Evolutionary conservation across 2,113 vertebrate species (phyloP).

Genomic region (Oreochromis aureus): DNA sequence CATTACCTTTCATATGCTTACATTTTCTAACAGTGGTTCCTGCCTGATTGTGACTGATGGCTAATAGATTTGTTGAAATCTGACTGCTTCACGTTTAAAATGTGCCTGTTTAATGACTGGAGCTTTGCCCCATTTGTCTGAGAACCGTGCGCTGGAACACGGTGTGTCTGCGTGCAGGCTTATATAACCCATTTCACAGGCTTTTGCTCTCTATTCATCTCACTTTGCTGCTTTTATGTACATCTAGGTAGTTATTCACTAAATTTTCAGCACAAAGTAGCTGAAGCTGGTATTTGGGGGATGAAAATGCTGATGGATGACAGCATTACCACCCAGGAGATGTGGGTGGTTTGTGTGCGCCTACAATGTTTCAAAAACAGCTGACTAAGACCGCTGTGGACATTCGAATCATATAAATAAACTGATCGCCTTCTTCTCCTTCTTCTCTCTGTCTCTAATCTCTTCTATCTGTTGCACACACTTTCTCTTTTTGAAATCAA

Average conservation of each 20-base stretch:
- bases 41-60: neutral
- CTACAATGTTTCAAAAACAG: neutral
- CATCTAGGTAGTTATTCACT: neutral
- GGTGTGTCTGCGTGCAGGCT: neutral
- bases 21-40: neutral
- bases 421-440: neutral
- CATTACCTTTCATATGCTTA: neutral
- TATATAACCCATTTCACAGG: constrained; percentile 25
- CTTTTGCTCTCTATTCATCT: neutral
- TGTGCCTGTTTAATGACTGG: constrained; percentile 1
- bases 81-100: neutral
- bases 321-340: neutral
- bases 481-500: constrained; percentile 34
- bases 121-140: constrained; percentile 25
- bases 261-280: neutral
- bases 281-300: neutral
- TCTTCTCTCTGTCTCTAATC: neutral
- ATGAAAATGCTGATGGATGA: constrained; percentile 1
- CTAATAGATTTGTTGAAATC: constrained; percentile 1
- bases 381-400: neutral
- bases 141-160: neutral
- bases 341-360: neutral
- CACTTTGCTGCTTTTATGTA: neutral
- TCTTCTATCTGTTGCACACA: neutral
- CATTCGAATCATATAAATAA: constrained; percentile 15